Base-by-base conservation (phyloP, 2,797 vertebrate genomes). In the Limosa lapponica region DNA sequence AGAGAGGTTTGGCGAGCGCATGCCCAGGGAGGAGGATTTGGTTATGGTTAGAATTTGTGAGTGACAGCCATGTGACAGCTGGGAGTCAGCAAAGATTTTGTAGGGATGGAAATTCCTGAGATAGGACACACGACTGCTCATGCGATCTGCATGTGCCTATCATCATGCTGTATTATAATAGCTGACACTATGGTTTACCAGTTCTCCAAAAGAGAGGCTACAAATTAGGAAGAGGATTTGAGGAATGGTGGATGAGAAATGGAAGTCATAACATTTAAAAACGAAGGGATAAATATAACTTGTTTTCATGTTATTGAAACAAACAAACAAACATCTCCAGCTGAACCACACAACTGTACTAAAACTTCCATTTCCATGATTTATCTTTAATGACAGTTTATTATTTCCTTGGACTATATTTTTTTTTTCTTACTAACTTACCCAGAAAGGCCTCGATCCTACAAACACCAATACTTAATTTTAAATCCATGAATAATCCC, bases 21-120 rank as follows among this genome's bases (percentile, higher is more conserved):
- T 91, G 92, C 93, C 66, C 25, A 0, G 64, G 72, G 57, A 94
- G 78, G 78, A 87, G 75, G 83, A 92, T 93, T 95, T 95, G 95
- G 92, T 95, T 95, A 95, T 96, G 93, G 95, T 79, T 83, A 96
- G 88, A 96, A 95, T 92, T 95, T 83, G 89, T 93, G 93, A 96
- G 94, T 97, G 95, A 96, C 87, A 95, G 95, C 95, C 95, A 95
- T 95, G 94, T 97, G 96, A 96, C 92, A 97, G 90, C 94, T 96
- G 94, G 92, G 87, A 90, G 89, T 94, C 92, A 90, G 96, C 78
- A 84, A 93, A 96, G 88, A 82, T 89, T 91, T 84, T 78, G 61
- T 86, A 57, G 84, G 92, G 81, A 86, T 82, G 87, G 95, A 95
- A 96, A 97, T 93, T 78, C 89, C 86, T 71, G 87, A 94, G 81